phyloP scores from a whole-genome alignment of 2,888 invertebrate species.

The Thymelicus acteon region DNA sequence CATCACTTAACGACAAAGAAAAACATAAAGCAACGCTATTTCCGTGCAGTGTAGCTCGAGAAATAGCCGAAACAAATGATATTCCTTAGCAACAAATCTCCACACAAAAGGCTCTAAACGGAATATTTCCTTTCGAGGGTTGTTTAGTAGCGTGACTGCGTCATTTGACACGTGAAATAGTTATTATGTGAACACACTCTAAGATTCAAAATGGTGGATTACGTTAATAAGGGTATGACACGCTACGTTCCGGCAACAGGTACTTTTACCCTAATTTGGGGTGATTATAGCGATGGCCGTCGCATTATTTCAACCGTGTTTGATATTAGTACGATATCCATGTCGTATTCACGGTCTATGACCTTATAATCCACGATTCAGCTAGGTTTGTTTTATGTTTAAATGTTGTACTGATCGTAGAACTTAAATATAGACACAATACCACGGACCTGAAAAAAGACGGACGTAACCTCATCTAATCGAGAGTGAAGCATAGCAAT shows the following conservation, averaged over 20 bases:
- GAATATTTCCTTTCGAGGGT: conserved; percentile 30
- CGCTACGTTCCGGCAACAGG: conserved; percentile 51
- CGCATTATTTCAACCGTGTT: conserved; percentile 15
- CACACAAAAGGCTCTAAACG: conserved; percentile 27
- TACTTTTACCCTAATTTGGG: conserved; percentile 44
- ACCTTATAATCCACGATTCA: too few relatives aligned
- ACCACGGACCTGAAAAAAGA: too few relatives aligned
- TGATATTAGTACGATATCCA: neutral
- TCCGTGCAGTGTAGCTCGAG: neutral
- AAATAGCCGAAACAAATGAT: conserved; percentile 11
- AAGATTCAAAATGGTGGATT: conserved; percentile 45
- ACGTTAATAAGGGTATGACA: conserved; percentile 47
- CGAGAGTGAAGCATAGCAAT: too few relatives aligned
- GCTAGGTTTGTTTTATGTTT: too few relatives aligned
- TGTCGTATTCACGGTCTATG: neutral
- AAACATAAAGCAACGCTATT: conserved; percentile 23
- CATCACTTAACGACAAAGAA: conserved; percentile 17
- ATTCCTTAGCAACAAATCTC: conserved; percentile 35
- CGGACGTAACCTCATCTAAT: too few relatives aligned
- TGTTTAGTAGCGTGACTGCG: conserved; percentile 26
- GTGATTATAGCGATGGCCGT: conserved; percentile 18
- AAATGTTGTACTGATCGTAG: too few relatives aligned
- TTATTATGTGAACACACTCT: conserved; percentile 42
- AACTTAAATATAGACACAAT: too few relatives aligned
- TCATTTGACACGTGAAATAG: conserved; percentile 39